A percentile compares a stretch with the other conserved stretches of the same genome.
These are phyloP conservation scores for Eupeodes corollae DNA, from an alignment of 1,140 invertebrate species.

Conservation along the genomic window DNA sequence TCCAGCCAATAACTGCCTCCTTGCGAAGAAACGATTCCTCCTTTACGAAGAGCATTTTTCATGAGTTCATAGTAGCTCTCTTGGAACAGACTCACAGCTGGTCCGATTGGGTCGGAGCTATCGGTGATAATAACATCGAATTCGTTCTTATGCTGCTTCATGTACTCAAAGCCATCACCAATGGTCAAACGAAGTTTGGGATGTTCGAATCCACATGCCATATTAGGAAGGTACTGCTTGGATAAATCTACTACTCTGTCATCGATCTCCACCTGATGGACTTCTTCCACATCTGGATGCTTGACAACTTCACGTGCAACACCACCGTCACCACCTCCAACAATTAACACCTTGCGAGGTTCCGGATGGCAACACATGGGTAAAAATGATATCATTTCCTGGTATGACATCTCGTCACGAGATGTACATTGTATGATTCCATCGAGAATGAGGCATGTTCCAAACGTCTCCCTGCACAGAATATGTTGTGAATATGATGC, in stretches of 20 bases:
- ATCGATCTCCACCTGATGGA: slow-evolving; percentile 94
- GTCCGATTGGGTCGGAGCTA: slow-evolving; percentile 89
- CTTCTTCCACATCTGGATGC: slow-evolving; percentile 75
- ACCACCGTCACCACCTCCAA: slow-evolving; percentile 87
- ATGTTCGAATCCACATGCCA: slow-evolving; percentile 75
- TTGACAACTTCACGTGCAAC: slow-evolving; percentile 90
- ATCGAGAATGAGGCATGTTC: slow-evolving; percentile 82
- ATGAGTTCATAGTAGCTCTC: slow-evolving; percentile 82
- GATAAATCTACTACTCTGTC: slow-evolving; percentile 81
- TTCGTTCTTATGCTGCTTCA: slow-evolving; percentile 71
- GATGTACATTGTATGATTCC: slow-evolving; percentile 96
- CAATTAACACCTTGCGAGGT: slow-evolving; percentile 87
- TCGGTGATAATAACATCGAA: slow-evolving; percentile 99
- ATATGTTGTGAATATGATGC: slow-evolving; percentile 3
- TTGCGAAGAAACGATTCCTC: slow-evolving; percentile 87
- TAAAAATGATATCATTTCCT: slow-evolving; percentile 96
- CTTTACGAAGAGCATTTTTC: slow-evolving; percentile 66
- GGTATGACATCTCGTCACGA: slow-evolving; percentile 93
- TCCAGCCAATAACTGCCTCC: slow-evolving; percentile 88
- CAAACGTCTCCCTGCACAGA: slow-evolving; percentile 65
- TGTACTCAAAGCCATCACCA: slow-evolving; percentile 91
- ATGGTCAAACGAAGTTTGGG: slow-evolving; percentile 76
- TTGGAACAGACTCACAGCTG: slow-evolving; percentile 61
- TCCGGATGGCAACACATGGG: slow-evolving; percentile 84
- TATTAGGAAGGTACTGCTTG: slow-evolving; percentile 79